These are phyloP conservation scores for Thryonomys swinderianus DNA, from an alignment of 2,113 vertebrate species.

Conservation along the genomic window DNA sequence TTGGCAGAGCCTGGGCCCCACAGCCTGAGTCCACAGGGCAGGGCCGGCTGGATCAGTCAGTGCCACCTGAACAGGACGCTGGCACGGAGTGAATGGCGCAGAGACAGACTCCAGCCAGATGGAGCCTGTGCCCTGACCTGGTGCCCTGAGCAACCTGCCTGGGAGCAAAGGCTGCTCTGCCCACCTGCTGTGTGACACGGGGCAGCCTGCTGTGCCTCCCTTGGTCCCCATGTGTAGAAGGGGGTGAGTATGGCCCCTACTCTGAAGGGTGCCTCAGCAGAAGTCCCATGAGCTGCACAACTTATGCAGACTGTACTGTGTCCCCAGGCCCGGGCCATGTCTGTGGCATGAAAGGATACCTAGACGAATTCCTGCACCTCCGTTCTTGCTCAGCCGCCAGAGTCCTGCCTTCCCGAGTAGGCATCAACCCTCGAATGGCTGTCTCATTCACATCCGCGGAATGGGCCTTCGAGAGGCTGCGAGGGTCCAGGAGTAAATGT, in stretches of 20 bases:
- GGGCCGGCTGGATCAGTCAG: not conserved
- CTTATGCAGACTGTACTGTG: too few relatives aligned
- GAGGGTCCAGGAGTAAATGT: fast-evolving
- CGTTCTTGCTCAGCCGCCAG: not conserved
- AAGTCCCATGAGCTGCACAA: not conserved
- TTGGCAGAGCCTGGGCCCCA: not conserved
- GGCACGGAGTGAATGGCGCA: not conserved
- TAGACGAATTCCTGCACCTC: too few relatives aligned
- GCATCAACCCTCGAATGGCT: too few relatives aligned
- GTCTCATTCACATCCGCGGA: not conserved
- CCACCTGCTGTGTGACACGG: not conserved
- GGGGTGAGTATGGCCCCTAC: not conserved
- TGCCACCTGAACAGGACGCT: not conserved
- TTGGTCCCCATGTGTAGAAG: not conserved
- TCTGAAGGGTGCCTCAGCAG: not conserved
- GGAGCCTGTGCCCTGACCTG: too few relatives aligned
- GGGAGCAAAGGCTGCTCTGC: not conserved
- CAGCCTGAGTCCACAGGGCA: fast-evolving
- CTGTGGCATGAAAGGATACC: not conserved
- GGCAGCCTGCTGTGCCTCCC: not conserved
- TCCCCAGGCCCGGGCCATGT: not conserved
- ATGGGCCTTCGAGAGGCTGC: too few relatives aligned
- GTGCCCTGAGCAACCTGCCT: not conserved
- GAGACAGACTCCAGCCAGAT: not conserved
- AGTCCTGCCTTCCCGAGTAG: not conserved